Percentiles rank a stretch among this genome's conserved stretches.
Conservation (phyloP, 2,113 vertebrate genomes). For the Apistogramma diplotaenia region DNA sequence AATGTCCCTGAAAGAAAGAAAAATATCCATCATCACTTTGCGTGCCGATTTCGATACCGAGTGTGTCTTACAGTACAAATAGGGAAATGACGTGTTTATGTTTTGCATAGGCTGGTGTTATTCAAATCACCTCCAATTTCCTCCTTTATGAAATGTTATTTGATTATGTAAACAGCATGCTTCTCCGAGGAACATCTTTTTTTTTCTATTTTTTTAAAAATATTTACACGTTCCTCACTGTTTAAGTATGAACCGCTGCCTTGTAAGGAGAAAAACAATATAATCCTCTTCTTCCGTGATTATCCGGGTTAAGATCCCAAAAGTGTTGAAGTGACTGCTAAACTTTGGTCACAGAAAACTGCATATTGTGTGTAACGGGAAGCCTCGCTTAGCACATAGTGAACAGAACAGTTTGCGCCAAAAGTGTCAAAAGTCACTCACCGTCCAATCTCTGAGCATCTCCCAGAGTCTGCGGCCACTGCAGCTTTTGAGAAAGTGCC, state of each 20-base stretch:
- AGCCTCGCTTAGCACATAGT: background rate
- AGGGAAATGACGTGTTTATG: background rate
- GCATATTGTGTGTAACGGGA: background rate
- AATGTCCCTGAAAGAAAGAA: conserved; percentile 38
- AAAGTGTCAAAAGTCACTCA: conserved; percentile 52
- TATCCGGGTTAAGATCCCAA: background rate
- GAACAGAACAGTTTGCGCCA: background rate
- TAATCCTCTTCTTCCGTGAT: background rate
- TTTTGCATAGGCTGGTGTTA: background rate
- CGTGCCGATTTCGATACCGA: background rate
- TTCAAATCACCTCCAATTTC: background rate
- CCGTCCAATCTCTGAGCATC: conserved; percentile 83
- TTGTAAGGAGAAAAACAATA: background rate
- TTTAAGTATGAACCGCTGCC: background rate
- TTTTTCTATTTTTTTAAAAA: background rate
- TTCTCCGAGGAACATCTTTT: background rate
- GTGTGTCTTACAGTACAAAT: background rate
- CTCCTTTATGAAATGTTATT: background rate
- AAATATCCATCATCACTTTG: background rate
- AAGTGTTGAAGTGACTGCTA: background rate
- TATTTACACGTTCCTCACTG: background rate
- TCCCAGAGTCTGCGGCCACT: conserved; percentile 81
- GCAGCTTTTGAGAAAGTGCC: conserved; percentile 70
- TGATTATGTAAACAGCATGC: background rate
- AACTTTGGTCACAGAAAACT: background rate